Conservation (phyloP, 2,113 vertebrate genomes). For the Terrapene triunguis region DNA sequence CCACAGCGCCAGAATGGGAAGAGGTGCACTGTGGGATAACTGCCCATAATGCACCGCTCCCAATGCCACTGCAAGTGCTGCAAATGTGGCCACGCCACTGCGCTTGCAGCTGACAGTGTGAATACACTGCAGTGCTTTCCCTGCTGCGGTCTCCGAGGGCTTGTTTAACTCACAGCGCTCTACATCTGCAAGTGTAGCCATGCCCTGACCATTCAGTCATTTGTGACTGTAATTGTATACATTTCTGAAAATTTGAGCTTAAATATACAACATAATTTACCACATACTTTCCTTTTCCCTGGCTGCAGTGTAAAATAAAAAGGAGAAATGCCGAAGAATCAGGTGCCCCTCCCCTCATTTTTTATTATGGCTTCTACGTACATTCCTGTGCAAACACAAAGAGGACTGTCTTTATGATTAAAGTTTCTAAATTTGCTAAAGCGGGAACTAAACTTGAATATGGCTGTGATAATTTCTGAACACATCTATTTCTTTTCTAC, state of each 20-base stretch:
- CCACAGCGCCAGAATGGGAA: too few relatives aligned
- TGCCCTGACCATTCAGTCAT: neutral
- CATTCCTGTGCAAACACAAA: neutral
- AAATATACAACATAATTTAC: neutral
- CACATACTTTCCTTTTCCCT: neutral
- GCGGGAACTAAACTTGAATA: conserved; percentile 11
- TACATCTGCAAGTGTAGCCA: too few relatives aligned
- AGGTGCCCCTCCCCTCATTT: neutral
- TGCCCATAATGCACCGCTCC: too few relatives aligned
- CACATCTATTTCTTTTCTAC: neutral
- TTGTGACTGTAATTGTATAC: neutral
- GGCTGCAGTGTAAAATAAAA: neutral
- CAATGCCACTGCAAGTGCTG: too few relatives aligned
- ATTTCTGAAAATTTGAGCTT: too few relatives aligned
- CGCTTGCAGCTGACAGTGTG: too few relatives aligned
- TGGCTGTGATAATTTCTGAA: neutral
- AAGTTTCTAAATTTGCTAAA: conserved; percentile 16
- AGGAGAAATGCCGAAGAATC: neutral
- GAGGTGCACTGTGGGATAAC: too few relatives aligned
- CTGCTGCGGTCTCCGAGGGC: too few relatives aligned
- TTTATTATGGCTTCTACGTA: neutral
- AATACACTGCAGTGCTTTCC: too few relatives aligned
- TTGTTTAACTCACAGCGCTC: too few relatives aligned
- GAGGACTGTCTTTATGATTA: conserved; percentile 9
- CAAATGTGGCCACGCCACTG: too few relatives aligned